A percentile compares a stretch with the other conserved stretches of the same genome.
Conservation (phyloP, 2,888 invertebrate species). For the Oscheius sp. region DNA sequence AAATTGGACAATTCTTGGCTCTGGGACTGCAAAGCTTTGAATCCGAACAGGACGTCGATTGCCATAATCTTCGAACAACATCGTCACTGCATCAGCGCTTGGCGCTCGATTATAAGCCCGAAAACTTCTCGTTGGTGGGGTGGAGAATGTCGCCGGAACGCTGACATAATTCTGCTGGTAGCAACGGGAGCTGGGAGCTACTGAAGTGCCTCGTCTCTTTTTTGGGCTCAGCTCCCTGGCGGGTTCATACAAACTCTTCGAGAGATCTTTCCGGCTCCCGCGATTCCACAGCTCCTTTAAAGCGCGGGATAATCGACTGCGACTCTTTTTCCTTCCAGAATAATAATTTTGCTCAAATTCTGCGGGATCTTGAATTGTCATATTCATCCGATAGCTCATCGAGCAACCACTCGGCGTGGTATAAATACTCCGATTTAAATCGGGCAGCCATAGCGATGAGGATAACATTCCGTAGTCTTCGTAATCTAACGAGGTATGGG, state of each 20-base stretch:
- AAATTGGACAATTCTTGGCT: conserved; percentile 32
- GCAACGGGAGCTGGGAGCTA: neutral
- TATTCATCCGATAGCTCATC: conserved; percentile 38
- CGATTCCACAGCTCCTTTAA: conserved; percentile 38
- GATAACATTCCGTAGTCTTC: conserved; percentile 35
- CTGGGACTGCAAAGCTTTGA: conserved; percentile 37
- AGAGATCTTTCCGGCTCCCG: conserved; percentile 32
- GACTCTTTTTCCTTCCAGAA: conserved; percentile 31
- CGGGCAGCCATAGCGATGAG: conserved; percentile 23
- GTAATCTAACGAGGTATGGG: conserved; percentile 35
- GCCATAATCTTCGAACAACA: neutral
- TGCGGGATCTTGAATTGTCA: conserved; percentile 36
- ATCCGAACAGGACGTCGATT: conserved; percentile 16
- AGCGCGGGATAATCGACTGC: conserved; percentile 36
- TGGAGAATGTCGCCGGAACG: conserved; percentile 16
- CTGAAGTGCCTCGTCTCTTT: conserved; percentile 22
- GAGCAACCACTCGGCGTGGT: conserved; percentile 33
- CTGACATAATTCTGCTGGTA: conserved; percentile 16
- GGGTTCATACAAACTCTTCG: conserved; percentile 25
- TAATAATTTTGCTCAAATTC: conserved; percentile 7
- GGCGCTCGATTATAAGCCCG: conserved; percentile 27
- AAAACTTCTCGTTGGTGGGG: neutral
- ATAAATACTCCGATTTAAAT: conserved; percentile 35
- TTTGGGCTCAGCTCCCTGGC: conserved; percentile 10
- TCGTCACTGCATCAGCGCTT: conserved; percentile 28